Evolutionary conservation across 2,113 vertebrate species (phyloP).

Genomic region (Cryptomyrus ogoouensis): DNA sequence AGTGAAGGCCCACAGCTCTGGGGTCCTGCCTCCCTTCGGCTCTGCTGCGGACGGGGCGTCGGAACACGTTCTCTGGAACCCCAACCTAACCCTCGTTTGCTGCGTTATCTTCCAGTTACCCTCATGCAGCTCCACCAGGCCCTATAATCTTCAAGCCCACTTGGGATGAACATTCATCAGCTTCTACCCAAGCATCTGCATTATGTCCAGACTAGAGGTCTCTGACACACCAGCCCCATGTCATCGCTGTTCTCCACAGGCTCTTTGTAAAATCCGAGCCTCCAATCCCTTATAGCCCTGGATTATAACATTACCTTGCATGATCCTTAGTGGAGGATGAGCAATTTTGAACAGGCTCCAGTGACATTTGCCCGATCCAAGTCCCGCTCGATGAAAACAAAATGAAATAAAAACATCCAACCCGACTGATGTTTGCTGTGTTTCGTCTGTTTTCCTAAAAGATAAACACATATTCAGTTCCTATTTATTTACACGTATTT

Average conservation of each 20-base stretch:
- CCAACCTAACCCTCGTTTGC: background rate
- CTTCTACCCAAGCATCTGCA: background rate
- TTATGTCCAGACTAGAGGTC: background rate
- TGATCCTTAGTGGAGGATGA: background rate
- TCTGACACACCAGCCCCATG: background rate
- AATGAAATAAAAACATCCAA: slow-evolving; percentile 1
- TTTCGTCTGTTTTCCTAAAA: background rate
- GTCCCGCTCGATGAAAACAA: background rate
- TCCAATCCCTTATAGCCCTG: background rate
- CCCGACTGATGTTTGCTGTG: background rate
- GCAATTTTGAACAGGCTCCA: background rate
- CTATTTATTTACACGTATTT: background rate
- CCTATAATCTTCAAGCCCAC: background rate
- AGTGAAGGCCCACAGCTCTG: slow-evolving; percentile 50
- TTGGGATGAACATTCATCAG: background rate
- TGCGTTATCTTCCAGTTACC: background rate
- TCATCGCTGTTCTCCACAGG: background rate
- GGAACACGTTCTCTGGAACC: background rate
- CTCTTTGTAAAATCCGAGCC: background rate
- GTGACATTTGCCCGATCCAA: background rate
- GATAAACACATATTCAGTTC: background rate
- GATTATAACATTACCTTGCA: background rate
- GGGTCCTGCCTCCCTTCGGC: slow-evolving; percentile 37
- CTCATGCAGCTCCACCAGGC: background rate
- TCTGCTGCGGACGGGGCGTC: background rate